phyloP scores from a whole-genome alignment of 1,140 invertebrate species.

The Zaprionus africanus region DNA sequence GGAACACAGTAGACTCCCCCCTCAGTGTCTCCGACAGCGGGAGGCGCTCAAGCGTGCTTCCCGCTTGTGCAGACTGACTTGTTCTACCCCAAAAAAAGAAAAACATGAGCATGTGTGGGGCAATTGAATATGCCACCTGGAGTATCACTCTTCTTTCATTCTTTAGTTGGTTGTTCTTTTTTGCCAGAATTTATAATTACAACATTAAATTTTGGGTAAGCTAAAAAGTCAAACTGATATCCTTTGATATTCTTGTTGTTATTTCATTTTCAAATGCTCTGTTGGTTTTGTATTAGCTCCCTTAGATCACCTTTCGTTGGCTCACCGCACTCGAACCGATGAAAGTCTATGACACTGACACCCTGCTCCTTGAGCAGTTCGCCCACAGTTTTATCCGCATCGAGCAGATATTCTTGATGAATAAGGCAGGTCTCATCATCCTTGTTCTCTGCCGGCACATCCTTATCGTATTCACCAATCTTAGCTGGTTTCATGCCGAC shows the following conservation, averaged over 20 bases:
- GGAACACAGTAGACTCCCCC: slow-evolving; percentile 52
- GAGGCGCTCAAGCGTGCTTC: slow-evolving; percentile 73
- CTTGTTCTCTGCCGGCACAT: slow-evolving; percentile 87
- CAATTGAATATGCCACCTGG: slow-evolving; percentile 40
- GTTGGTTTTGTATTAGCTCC: slow-evolving; percentile 60
- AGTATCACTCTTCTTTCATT: slow-evolving; percentile 36
- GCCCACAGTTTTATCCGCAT: slow-evolving; percentile 89
- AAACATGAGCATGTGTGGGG: slow-evolving; percentile 57
- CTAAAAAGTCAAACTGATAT: slow-evolving; percentile 17
- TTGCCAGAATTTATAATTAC: slow-evolving; percentile 45
- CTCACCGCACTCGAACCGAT: slow-evolving; percentile 93
- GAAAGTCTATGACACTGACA: slow-evolving; percentile 91
- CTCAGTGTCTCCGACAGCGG: slow-evolving; percentile 18
- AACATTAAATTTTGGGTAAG: slow-evolving; percentile 56
- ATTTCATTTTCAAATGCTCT: slow-evolving; percentile 56
- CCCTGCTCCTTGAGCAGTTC: slow-evolving; percentile 89
- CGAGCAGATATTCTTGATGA: slow-evolving; percentile 94
- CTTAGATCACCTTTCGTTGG: slow-evolving; percentile 55
- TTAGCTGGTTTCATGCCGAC: slow-evolving; percentile 94
- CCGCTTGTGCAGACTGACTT: slow-evolving; percentile 52
- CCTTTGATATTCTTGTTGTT: not conserved
- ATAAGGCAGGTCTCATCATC: slow-evolving; percentile 91
- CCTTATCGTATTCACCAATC: slow-evolving; percentile 89
- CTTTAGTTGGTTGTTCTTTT: slow-evolving; percentile 22
- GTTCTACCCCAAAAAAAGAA: slow-evolving; percentile 41